Percentiles rank a stretch among this genome's conserved stretches.
These are phyloP conservation scores for Parascotia fuliginaria DNA, from an alignment of 2,888 invertebrate species.

Conservation along the genomic window DNA sequence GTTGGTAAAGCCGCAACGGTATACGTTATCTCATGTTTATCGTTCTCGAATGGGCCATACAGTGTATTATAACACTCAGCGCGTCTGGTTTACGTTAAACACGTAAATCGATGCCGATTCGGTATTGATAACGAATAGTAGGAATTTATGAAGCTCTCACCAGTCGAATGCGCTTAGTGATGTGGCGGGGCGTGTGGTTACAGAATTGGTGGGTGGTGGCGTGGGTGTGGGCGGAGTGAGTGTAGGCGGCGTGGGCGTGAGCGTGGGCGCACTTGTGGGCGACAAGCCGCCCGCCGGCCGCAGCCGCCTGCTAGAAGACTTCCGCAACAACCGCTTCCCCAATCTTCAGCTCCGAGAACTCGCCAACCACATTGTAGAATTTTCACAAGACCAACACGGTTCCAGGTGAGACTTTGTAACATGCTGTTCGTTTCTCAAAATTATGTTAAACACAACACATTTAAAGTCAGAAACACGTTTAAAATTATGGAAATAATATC, in stretches of 20 bases:
- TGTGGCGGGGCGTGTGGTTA: conserved; percentile 27
- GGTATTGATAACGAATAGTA: conserved; percentile 1
- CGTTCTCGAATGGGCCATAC: conserved; percentile 5
- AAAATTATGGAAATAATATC: too few relatives aligned
- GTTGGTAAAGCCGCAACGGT: not conserved
- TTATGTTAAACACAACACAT: not conserved
- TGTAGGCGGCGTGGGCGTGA: conserved; percentile 54
- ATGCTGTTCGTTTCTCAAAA: not conserved
- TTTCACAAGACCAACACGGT: conserved; percentile 99
- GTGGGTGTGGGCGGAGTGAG: conserved; percentile 70
- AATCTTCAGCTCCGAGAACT: conserved; percentile 96
- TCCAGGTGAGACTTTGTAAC: conserved; percentile 88
- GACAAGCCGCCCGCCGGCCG: conserved; percentile 89
- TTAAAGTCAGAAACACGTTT: not conserved
- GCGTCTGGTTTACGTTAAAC: conserved; percentile 12
- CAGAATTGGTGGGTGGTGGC: conserved; percentile 75
- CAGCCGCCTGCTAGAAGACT: conserved; percentile 97
- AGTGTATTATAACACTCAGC: conserved; percentile 13
- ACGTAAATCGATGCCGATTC: conserved; percentile 6
- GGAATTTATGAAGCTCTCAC: conserved; percentile 9
- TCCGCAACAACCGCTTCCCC: conserved; percentile 95
- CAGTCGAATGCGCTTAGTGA: conserved; percentile 1
- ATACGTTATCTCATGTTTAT: conserved; percentile 10
- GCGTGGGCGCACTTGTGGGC: conserved; percentile 70
- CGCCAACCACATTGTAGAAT: conserved; percentile 99